Base-by-base conservation (phyloP, 2,888 invertebrate species). In the Drosophila borborema region DNA sequence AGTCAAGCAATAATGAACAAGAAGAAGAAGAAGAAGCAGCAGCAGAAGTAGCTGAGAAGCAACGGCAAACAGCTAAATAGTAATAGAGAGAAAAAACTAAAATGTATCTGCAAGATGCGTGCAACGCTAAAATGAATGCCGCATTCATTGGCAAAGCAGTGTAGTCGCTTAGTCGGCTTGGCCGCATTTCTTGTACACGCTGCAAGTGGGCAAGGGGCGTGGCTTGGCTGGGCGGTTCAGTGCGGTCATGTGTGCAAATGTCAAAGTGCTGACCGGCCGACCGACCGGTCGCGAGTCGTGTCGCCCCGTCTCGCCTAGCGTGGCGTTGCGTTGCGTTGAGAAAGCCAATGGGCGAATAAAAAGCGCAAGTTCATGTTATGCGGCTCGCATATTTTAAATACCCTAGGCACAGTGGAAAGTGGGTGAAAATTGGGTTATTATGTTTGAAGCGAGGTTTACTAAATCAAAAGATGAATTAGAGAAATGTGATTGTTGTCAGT, bases 341-440 rank as follows among this genome's bases (percentile, higher is more conserved):
- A 78, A 78, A 78, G 80, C 72, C 67, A 66, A 72, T 65, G 60
- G 69, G 72, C 68, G 67, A 72, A 77, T 66, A 77, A 79, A 79
- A 79, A 79, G 77, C 73, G 81, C 77, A 79, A 81, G 77, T 73
- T 79, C 67, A 80, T 77, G 77, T 80, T 77, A 81, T 80, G 81
- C 81, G 62, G 18, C 23, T 63, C 64, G 62, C 62, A 67, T 54
- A 62, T 20, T 34, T 41, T 31, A 18, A 14, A 56, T 56, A 31
- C 55, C 55, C 55, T 31, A 5, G 1, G 6, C 28, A 18, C 9
- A 23, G 14, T 14, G 7, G 18, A 23, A 58, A 34, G 10, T 36
- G 45, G 58, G 34, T 58, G 16, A 36, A 23, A 16, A 16, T 6
- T 20, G 16, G 45, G 56, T 34, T 34, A 45, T 58, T 16, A 2